Evolutionary conservation across 2,888 invertebrate species (phyloP).

Genomic region (Hypena proboscidalis): DNA sequence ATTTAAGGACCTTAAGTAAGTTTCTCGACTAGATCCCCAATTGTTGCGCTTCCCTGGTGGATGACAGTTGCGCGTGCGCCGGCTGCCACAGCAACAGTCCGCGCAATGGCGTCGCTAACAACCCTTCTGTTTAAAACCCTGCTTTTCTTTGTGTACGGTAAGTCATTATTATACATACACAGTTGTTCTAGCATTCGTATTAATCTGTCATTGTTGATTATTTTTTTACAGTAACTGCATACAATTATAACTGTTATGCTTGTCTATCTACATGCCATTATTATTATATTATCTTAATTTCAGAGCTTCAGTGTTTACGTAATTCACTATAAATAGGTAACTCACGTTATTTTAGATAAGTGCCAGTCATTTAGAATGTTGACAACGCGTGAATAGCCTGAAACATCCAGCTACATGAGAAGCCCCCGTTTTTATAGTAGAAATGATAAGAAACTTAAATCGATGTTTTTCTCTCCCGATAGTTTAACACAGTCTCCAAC

Average conservation of each 20-base stretch:
- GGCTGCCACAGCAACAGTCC: conserved; percentile 17
- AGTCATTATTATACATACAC: conserved; percentile 22
- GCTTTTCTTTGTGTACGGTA: conserved; percentile 45
- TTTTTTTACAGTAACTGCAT: not conserved
- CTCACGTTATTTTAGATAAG: no score
- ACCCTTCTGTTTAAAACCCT: conserved; percentile 36
- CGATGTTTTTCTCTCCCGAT: not conserved
- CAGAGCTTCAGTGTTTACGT: no score
- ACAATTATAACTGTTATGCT: no score
- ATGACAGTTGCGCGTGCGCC: conserved; percentile 8
- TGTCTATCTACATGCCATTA: no score
- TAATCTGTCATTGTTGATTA: not conserved
- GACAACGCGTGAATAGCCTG: no score
- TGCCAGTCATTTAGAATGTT: no score
- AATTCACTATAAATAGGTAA: no score
- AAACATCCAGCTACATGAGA: no score
- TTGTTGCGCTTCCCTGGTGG: conserved; percentile 31
- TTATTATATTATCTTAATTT: no score
- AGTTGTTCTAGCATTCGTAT: not conserved
- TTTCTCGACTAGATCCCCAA: not conserved
- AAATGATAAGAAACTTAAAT: no score
- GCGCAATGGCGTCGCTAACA: conserved; percentile 54
- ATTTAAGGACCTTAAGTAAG: no score
- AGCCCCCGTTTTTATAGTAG: no score
- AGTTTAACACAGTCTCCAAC: not conserved